Percentiles rank a stretch among this genome's conserved stretches.
phyloP scores from a whole-genome alignment of 64 coral and sea anemone genomes.

The Montipora sp. region DNA sequence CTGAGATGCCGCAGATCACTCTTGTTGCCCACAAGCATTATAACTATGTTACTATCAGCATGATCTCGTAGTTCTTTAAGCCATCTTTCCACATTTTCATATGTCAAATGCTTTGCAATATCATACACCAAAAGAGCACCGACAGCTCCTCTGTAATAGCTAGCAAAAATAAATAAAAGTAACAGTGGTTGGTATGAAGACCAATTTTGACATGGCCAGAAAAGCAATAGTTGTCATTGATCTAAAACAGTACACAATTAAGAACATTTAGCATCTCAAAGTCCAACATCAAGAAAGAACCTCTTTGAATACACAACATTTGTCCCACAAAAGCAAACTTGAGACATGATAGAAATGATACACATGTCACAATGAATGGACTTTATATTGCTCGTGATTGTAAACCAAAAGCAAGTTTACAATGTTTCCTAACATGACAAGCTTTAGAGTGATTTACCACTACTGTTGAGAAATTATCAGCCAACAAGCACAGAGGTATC shows the following conservation, averaged over 20 bases:
- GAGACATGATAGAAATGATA: not conserved
- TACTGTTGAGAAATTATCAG: not conserved
- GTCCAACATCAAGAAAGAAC: not conserved
- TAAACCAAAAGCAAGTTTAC: not conserved
- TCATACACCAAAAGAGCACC: constrained; percentile 97
- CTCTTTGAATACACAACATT: not conserved
- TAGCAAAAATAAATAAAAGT: not conserved
- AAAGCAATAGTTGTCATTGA: not conserved
- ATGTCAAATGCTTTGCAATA: constrained; percentile 99
- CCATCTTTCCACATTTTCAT: constrained; percentile 99
- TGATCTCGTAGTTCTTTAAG: constrained; percentile 97
- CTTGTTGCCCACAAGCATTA: constrained; percentile 97
- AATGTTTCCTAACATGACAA: not conserved
- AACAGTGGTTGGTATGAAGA: not conserved
- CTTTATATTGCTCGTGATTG: no score
- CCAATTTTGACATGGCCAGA: not conserved
- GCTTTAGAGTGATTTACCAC: not conserved
- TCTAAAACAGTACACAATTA: no score
- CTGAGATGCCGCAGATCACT: constrained; percentile 88
- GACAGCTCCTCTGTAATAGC: constrained; percentile 96
- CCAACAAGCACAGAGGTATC: not conserved
- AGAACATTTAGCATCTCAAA: no score
- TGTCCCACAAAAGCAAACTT: not conserved
- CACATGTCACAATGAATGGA: not conserved
- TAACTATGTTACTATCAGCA: constrained; percentile 96